phyloP scores from a whole-genome alignment of 2,888 invertebrate species.

The Drosophila prolongata region DNA sequence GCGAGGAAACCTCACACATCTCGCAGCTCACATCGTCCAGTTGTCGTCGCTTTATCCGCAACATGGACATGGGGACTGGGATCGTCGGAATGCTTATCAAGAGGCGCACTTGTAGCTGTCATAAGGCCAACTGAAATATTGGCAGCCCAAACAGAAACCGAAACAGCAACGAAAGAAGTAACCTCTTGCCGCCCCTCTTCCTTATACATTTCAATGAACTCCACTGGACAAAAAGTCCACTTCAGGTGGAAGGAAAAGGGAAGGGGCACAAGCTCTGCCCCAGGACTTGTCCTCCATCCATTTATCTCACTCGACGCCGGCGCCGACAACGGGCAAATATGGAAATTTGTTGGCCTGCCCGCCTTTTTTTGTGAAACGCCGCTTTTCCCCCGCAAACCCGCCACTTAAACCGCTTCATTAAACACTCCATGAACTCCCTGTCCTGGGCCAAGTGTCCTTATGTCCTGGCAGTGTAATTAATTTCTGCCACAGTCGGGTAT shows the following conservation, averaged over 20 bases:
- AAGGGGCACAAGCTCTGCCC: conserved; percentile 16
- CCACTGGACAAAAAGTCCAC: conserved; percentile 45
- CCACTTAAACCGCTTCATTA: conserved; percentile 74
- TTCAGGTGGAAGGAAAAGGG: conserved; percentile 35
- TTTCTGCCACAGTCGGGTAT: conserved; percentile 59
- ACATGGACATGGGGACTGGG: conserved; percentile 33
- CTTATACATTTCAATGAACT: conserved; percentile 48
- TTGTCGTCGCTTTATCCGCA: conserved; percentile 65
- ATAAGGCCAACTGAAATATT: conserved; percentile 78
- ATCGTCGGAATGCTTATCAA: conserved; percentile 66
- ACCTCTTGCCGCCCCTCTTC: conserved; percentile 4
- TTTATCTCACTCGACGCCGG: conserved; percentile 72
- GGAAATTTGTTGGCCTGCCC: conserved; percentile 58
- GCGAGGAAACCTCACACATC: conserved; percentile 53
- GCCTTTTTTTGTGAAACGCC: conserved; percentile 18
- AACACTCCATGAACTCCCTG: conserved; percentile 60
- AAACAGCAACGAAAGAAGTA: conserved; percentile 15
- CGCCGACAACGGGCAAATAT: conserved; percentile 55
- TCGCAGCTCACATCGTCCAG: conserved; percentile 47
- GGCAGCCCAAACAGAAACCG: conserved; percentile 40
- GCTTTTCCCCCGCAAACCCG: conserved; percentile 8
- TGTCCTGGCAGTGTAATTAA: conserved; percentile 76
- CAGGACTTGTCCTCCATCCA: conserved; percentile 59
- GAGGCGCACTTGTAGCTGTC: conserved; percentile 71
- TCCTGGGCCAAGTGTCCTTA: conserved; percentile 56